Base-by-base conservation (phyloP, 2,888 invertebrate genomes). In the Odontomyia ornata region DNA sequence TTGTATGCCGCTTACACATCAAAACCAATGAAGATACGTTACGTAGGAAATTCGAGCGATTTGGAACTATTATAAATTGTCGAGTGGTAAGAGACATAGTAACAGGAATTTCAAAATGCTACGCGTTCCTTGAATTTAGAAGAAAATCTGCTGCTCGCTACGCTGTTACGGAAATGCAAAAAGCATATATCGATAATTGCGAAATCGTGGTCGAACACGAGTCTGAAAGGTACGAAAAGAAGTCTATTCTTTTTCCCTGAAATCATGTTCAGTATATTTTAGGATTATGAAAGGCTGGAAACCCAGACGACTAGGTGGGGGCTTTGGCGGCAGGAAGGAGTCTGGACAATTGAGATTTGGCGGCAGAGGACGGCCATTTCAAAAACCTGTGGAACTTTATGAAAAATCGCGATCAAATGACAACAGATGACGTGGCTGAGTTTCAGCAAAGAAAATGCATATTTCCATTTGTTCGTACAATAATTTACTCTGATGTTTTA, bases 301-400 rank as follows among this genome's bases (percentile, higher is more conserved):
- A 83, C 96, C 96, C 1, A 88, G 96, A 79, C 87, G 96, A 79
- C 87, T 96, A 5, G 96, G 96, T 2, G 96, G 96, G 18, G 96
- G 96, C 15, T 93, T 95, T 83, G 95, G 95, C 2, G 96, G 96
- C 0, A 90, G 89, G 80, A 95, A 93, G 82, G 94, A 95, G 85
- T 93, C 96, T 0, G 96, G 96, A 0, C 96, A 97, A 83, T 87
- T 96, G 57, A 86, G 96, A 78, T 97, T 96, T 88, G 96, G 96
- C 0, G 93, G 96, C 64, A 89, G 90, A 81, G 93, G 93, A 76
- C 88, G 94, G 81, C 95, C 94, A 0, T 96, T 94, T 83, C 91
- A 88, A 81, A 91, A 89, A 84, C 93, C 93, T 1, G 90, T 91
- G 60, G 81, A 86, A 79, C 80, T 87, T 30, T 84, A 25, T 13